Evolutionary conservation across 2,888 invertebrate species (phyloP), one percentile per base, ranked within the genome.

Genomic region (Hyposoter didymator): DNA sequence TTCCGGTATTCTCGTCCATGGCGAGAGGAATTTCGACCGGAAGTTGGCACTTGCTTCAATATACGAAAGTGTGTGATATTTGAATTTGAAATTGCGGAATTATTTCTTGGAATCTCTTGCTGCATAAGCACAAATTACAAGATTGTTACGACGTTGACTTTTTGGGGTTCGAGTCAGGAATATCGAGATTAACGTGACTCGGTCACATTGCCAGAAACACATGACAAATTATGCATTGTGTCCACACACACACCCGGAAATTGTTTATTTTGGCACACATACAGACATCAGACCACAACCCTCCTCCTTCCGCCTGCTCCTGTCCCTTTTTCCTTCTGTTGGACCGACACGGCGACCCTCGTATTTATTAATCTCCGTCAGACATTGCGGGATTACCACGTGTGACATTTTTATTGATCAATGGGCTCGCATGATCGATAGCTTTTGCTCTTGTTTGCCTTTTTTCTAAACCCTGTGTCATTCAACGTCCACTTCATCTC

Each of bases 401-500:
- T 52, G 76, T 73, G 84, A 84, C 81, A 62, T 81, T 78, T 81
- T 76, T 76, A 84, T 84, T 84, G 80, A 84, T 81, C 73, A 84
- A 74, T 76, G 72, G 17, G 55, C 67, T 39, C 22, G 67, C 22
- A 84, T 84, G 76, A 84, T 81, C 84, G 81, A 78, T 84, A 55
- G 76, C 72, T 43, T 62, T 47, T 55, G 52, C 45, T 22, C 52
- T 62, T 35, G 49, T 62, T 59, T 64, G 47, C 32, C 45, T 70
- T 78, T 39, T 78, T 12, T 45, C 76, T 49, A 43, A 35, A 75
- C n/a, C 75, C 49, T 47, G 35, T 35, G 52, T 28, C 32, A 52
- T 64, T 66, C 52, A 52, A 49, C 28, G 28, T 66, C 59, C 49
- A 64, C 75, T 32, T n/a, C 19, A 39, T 52, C 45, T 39, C 12